These are phyloP conservation scores for Rhea pennata DNA, from an alignment of 2,113 vertebrate species.

Conservation along the genomic window DNA sequence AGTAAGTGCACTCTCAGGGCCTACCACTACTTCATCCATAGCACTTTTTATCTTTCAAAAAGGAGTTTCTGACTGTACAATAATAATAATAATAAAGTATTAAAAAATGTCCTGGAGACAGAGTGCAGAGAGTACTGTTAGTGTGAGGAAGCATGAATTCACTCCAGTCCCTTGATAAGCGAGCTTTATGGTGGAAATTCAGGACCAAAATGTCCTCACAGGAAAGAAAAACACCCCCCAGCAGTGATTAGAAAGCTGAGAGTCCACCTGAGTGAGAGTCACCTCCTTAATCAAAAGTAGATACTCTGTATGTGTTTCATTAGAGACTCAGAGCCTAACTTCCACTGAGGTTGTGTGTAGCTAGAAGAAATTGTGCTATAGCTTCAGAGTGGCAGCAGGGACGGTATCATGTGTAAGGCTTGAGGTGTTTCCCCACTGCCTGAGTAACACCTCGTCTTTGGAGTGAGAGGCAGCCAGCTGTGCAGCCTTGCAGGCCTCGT, in stretches of 20 bases:
- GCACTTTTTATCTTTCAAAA: neutral
- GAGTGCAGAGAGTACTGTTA: neutral
- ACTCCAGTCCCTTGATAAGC: neutral
- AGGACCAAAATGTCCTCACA: neutral
- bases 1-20: neutral
- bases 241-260: neutral
- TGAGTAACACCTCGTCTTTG: neutral
- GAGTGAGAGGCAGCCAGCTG: rapidly evolving
- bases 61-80: neutral
- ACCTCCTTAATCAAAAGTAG: neutral
- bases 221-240: neutral
- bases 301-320: neutral
- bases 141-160: neutral
- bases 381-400: rapidly evolving
- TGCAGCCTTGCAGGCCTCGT: rapidly evolving
- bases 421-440: neutral
- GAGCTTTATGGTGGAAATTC: neutral
- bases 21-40: neutral
- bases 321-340: neutral
- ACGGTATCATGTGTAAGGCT: neutral
- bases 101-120: neutral
- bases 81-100: neutral
- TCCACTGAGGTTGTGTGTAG: neutral
- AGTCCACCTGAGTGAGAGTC: neutral
- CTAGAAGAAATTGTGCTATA: neutral